Percentiles rank a stretch among this genome's conserved stretches.
Conservation (phyloP, 1,140 invertebrate genomes). For the Heliconius nattereri region DNA sequence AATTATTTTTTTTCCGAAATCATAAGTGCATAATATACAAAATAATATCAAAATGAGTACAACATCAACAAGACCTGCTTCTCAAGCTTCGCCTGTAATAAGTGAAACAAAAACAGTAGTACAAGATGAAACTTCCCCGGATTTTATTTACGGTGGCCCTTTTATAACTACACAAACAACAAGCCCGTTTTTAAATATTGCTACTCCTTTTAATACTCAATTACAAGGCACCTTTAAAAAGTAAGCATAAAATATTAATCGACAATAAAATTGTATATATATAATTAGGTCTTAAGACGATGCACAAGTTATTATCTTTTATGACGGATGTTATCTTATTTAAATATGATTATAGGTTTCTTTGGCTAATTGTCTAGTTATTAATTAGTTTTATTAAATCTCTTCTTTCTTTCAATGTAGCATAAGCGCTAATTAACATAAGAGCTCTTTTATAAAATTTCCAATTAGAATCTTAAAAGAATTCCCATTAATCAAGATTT, state of each 20-base stretch:
- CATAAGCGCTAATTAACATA: not conserved
- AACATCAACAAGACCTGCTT: slow-evolving; percentile 34
- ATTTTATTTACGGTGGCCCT: slow-evolving; percentile 75
- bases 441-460: not conserved
- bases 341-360: not conserved
- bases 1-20: not conserved
- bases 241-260: slow-evolving; percentile 49
- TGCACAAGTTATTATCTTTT: slow-evolving; percentile 8
- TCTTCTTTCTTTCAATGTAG: not conserved
- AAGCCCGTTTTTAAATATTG: slow-evolving; percentile 54
- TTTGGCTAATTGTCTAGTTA: not conserved
- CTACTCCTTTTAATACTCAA: slow-evolving; percentile 62
- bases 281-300: not conserved
- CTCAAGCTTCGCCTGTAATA: slow-evolving; percentile 14
- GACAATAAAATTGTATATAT: not conserved
- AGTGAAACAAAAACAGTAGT: slow-evolving; percentile 20
- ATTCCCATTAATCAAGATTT: not conserved
- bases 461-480: not conserved
- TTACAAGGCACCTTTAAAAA: slow-evolving; percentile 70
- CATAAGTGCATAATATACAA: not conserved
- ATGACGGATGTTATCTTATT: not conserved
- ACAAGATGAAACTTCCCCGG: slow-evolving; percentile 48
- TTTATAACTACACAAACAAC: slow-evolving; percentile 61
- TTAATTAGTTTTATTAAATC: not conserved
- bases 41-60: slow-evolving; percentile 51